Percentiles rank a stretch among this genome's conserved stretches.
Evolutionary conservation across 2,888 invertebrate species (phyloP).

Genomic region (Philonicus albiceps): DNA sequence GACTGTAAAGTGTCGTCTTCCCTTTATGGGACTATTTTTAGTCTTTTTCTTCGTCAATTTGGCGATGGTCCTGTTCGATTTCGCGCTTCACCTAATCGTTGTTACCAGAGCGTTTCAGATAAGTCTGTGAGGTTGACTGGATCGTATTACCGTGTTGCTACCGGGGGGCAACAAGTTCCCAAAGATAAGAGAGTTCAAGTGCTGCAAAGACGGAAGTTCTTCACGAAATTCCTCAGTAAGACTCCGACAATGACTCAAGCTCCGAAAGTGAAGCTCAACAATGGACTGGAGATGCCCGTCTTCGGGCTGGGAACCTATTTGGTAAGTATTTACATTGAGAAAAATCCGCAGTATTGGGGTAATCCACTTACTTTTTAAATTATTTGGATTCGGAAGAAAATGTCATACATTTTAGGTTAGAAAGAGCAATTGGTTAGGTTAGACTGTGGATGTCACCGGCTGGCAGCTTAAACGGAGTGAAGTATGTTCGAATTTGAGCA

Average conservation of each 20-base stretch:
- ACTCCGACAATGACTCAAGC: background rate
- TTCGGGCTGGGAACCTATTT: constrained; percentile 72
- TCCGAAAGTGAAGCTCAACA: constrained; percentile 65
- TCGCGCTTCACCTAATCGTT: constrained; percentile 23
- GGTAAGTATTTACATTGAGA: constrained; percentile 58
- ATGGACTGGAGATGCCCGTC: constrained; percentile 68
- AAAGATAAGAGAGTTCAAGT: background rate
- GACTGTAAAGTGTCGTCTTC: background rate
- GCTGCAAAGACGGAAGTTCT: background rate
- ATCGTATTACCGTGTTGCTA: too few species aligned
- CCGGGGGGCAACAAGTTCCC: background rate
- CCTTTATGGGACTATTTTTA: constrained; percentile 35
- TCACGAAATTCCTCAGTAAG: background rate
- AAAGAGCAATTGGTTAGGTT: background rate
- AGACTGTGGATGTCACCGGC: background rate
- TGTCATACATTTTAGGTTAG: background rate
- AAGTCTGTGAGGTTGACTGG: background rate
- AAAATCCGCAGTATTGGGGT: background rate
- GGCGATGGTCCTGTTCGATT: constrained; percentile 35
- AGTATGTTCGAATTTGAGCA: background rate
- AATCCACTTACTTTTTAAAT: background rate
- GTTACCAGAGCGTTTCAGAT: constrained; percentile 30
- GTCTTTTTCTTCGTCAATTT: constrained; percentile 38
- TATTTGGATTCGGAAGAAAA: background rate
- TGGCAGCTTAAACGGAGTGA: background rate